Evolutionary conservation across 2,797 vertebrate species (phyloP), one percentile per base, ranked within the genome.

Genomic region (Telmatherina bonti): DNA sequence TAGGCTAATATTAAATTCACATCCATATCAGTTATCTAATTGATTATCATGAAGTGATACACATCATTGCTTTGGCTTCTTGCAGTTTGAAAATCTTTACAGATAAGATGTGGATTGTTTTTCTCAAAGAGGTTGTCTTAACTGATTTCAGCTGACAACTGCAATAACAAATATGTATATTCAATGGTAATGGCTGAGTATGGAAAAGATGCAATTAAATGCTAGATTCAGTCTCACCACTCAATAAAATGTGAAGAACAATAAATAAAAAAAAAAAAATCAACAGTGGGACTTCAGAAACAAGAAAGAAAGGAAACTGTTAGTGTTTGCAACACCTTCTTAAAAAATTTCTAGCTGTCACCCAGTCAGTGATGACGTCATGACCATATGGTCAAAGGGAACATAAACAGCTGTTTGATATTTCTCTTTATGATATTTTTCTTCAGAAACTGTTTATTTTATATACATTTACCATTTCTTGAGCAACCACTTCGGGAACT

Each of bases 401-500:
- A 27, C 13, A 26, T 49, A 22, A 11, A 22, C 45, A 52, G 51
- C 13, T 26, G 22, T 7, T 38, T 7, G 22, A 16, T 52, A 16
- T 56, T 52, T 24, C 30, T 61, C 59, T 54, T 60, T 3, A 43
- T 10, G 13, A 43, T 36, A 58, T 27, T 35, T 43, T 22, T 47
- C n/a, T 1, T 7, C 5, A 61, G 3, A 27, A 7, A 27, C 11
- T 11, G 27, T 5, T 15, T 43, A 4, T 51, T 51, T 24, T 51
- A 11, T 26, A 29, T 27, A 45, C n/a, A 1, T 51, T 85, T 86
- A 99, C 98, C 98, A 99, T 99, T 94, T 99, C 98, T 91, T 98
- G 98, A n/a, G 98, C 98, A 68, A 99, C 96, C 60, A 96, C 96
- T 38, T 99, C 98, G 9, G 98, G 96, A 27, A 96, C 95, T 91